phyloP scores from a whole-genome alignment of 2,888 invertebrate genomes.

The Diadegma fenestrale region DNA sequence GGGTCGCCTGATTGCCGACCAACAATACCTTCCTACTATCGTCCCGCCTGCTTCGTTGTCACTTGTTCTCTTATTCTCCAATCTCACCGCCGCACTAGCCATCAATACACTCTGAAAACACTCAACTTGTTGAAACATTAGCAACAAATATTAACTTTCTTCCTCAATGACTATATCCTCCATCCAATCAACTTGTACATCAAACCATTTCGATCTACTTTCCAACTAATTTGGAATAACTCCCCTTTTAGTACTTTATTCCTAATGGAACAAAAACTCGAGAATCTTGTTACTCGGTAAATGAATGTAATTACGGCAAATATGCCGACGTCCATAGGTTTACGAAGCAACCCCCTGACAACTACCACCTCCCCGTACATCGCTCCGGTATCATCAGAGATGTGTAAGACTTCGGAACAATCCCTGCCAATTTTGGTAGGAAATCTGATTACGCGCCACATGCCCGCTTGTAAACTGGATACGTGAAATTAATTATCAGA shows the following conservation, averaged over 20 bases:
- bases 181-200: neutral
- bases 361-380: slow-evolving; percentile 17
- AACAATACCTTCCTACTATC: slow-evolving; percentile 62
- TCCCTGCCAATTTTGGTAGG: slow-evolving; percentile 81
- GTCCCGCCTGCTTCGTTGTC: slow-evolving; percentile 51
- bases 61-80: slow-evolving; percentile 67
- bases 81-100: slow-evolving; percentile 21
- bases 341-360: neutral
- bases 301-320: slow-evolving; percentile 31
- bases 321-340: slow-evolving; percentile 16
- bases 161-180: neutral
- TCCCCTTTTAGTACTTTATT: neutral
- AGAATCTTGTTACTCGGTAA: neutral
- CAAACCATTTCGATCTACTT: neutral
- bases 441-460: slow-evolving; percentile 80
- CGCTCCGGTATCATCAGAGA: slow-evolving; percentile 17
- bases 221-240: neutral
- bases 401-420: slow-evolving; percentile 76
- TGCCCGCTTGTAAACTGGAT: slow-evolving; percentile 81
- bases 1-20: slow-evolving; percentile 68
- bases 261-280: neutral
- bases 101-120: slow-evolving; percentile 34
- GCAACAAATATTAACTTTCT: slow-evolving; percentile 27
- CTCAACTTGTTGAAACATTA: slow-evolving; percentile 55
- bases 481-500: slow-evolving; percentile 82